A percentile compares a stretch with the other conserved stretches of the same genome.
phyloP scores from a whole-genome alignment of 2,113 vertebrate species.

The Clarias magur region DNA sequence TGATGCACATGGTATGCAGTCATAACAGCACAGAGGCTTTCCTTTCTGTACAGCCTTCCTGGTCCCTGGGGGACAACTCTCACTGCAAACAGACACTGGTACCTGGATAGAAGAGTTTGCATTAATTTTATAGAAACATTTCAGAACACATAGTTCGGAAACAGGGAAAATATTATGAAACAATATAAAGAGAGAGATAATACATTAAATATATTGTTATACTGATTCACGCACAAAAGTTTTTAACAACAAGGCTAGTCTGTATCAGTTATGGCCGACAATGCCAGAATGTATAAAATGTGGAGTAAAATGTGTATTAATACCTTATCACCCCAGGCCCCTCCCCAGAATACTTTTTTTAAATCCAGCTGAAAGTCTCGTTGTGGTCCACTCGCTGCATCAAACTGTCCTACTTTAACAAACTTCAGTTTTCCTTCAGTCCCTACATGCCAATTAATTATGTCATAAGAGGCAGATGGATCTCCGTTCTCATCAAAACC shows the following conservation, averaged over 20 bases:
- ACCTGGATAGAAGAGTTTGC: background rate
- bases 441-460: conserved; percentile 71
- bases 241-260: background rate
- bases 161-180: background rate
- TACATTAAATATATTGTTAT: background rate
- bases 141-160: background rate
- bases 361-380: conserved; percentile 57
- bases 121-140: background rate
- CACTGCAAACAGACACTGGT: conserved; percentile 40
- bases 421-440: conserved; percentile 62
- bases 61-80: conserved; percentile 32
- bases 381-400: conserved; percentile 54
- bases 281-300: too few species aligned
- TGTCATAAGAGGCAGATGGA: conserved; percentile 72
- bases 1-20: conserved; percentile 22
- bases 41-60: conserved; percentile 41
- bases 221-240: background rate
- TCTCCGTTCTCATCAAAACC: conserved; percentile 71
- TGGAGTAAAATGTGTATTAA: background rate
- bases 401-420: conserved; percentile 69
- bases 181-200: background rate
- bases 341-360: conserved; percentile 56
- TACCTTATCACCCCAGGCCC: conserved; percentile 43
- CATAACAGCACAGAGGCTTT: conserved; percentile 29
- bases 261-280: background rate